These are phyloP conservation scores for Hecatera dysodea DNA, from an alignment of 2,888 invertebrate species.

Conservation along the genomic window DNA sequence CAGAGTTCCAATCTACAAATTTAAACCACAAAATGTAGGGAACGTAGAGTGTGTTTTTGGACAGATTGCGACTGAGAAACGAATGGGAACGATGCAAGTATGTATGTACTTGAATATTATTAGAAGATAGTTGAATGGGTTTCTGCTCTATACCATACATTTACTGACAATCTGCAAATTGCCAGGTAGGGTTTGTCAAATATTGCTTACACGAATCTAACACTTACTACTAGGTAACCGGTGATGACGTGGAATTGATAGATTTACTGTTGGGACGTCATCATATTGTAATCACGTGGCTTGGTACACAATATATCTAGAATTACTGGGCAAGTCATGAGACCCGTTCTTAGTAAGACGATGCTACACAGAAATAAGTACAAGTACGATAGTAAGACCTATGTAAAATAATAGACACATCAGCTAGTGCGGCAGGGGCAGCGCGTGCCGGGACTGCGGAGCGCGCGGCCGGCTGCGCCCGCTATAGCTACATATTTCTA, in stretches of 20 bases:
- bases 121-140: too few species aligned
- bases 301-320: background rate
- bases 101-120: too few species aligned
- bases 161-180: background rate
- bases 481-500: slow-evolving; percentile 55
- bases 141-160: background rate
- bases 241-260: background rate
- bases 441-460: slow-evolving; percentile 74
- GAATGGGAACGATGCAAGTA: too few species aligned
- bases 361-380: background rate
- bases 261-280: background rate
- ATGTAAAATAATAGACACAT: slow-evolving; percentile 76
- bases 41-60: too few species aligned
- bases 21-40: too few species aligned
- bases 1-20: too few species aligned
- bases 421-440: slow-evolving; percentile 66
- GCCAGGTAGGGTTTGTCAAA: background rate
- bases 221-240: background rate
- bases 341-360: background rate
- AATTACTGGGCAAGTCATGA: background rate
- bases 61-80: too few species aligned
- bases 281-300: background rate
- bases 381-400: slow-evolving; percentile 53
- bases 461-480: slow-evolving; percentile 25
- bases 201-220: background rate